These are phyloP conservation scores for Myotis planiceps DNA, from an alignment of 2,797 vertebrate genomes.

Conservation along the genomic window DNA sequence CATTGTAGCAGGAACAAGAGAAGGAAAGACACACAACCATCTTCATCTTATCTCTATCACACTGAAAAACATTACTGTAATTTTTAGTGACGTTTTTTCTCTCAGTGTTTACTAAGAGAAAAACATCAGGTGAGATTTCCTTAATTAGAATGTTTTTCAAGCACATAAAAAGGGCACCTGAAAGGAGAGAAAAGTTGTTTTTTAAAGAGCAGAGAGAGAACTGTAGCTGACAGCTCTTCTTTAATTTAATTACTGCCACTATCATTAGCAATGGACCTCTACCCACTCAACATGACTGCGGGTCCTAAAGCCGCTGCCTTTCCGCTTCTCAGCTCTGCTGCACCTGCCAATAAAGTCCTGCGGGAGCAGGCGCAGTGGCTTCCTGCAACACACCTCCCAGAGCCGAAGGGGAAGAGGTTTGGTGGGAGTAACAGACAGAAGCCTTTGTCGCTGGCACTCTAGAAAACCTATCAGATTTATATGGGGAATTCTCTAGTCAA, in stretches of 20 bases:
- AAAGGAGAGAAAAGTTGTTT: constrained; percentile 72
- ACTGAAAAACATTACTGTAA: constrained; percentile 74
- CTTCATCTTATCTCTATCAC: constrained; percentile 75
- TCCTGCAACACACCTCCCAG: neutral
- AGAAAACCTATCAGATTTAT: neutral
- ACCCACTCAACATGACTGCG: constrained; percentile 72
- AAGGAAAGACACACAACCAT: neutral
- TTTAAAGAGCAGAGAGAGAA: constrained; percentile 69
- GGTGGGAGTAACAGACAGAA: neutral
- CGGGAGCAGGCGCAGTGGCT: neutral
- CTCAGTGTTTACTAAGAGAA: constrained; percentile 80
- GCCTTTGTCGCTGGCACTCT: neutral
- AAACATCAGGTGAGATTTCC: constrained; percentile 83
- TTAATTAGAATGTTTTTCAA: constrained; percentile 84
- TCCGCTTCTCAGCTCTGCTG: neutral
- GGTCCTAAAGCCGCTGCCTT: constrained; percentile 55
- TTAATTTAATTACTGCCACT: constrained; percentile 80
- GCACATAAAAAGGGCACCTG: constrained; percentile 54
- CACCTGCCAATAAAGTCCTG: constrained; percentile 44
- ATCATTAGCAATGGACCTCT: constrained; percentile 80
- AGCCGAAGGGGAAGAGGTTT: neutral
- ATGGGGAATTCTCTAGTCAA: neutral
- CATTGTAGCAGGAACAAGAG: constrained; percentile 10
- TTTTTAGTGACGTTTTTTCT: too few species aligned
- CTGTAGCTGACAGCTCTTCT: constrained; percentile 77